Evolutionary conservation across 2,888 invertebrate species (phyloP), one percentile per base, ranked within the genome.

Genomic region (Chrysomela aeneicollis): DNA sequence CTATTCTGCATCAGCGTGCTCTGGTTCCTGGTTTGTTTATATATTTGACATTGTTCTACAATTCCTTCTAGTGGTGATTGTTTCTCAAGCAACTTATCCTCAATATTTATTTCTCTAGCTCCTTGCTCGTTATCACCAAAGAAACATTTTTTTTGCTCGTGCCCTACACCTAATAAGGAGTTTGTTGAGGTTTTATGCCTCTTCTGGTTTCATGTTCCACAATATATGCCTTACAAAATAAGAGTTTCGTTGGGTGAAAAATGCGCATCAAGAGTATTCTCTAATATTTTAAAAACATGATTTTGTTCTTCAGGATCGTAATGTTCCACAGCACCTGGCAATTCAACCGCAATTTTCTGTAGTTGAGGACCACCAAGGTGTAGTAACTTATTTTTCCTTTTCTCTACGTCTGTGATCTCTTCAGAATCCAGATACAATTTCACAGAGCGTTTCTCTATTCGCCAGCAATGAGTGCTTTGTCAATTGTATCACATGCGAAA

Each of bases 191-290:
- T 61, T 74, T 66, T 78, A 77, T 15, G 63, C 73, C 9, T 68
- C 65, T 57, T 72, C 73, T 58, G 72, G 73, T 66, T 72, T 74
- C 30, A 79, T 63, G 30, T 59, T 62, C 50, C 72, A 63, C 15
- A 71, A 67, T n/a, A 75, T 59, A 63, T 80, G 75, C 54, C 78
- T 61, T 69, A 78, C 77, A 67, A 76, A 78, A 18, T 73, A 71
- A 30, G 74, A 76, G 62, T 76, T 77, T 65, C 73, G 73, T 57
- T 70, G 67, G 75, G 77, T 30, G 74, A 76, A 60, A 77, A 77
- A 64, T 77, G 72, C n/a, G 72, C 67, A 32, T 65, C 64, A 21
- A 77, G 64, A 63, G 71, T 68, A 12, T 74, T 69, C 17, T 74
- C 62, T 4, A 76, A 53, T 21, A 59, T 71, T 63, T 68, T 63